Evolutionary conservation across 1,140 invertebrate genomes (phyloP).

Genomic region (Trichonephila clavata): DNA sequence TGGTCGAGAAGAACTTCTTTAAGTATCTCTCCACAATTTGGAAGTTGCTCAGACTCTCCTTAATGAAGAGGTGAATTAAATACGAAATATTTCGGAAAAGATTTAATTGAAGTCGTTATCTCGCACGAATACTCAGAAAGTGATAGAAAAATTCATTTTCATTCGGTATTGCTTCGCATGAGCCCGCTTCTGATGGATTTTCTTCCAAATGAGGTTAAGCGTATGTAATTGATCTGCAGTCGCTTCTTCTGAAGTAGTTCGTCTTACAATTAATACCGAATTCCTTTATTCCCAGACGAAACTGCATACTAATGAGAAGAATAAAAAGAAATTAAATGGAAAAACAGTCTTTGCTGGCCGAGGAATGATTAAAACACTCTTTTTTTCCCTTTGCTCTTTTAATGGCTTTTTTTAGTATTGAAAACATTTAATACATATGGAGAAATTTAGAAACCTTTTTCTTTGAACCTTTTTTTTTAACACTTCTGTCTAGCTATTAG

Average conservation of each 20-base stretch:
- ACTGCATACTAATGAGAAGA: not conserved
- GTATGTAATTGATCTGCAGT: slow-evolving; percentile 19
- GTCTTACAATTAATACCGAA: not conserved
- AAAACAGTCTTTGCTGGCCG: not conserved
- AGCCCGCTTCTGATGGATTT: not conserved
- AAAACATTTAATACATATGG: too few relatives aligned
- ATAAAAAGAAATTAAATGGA: not conserved
- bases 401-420: not conserved
- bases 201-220: not conserved
- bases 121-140: not conserved
- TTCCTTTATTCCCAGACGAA: not conserved
- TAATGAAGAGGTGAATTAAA: slow-evolving; percentile 14
- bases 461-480: too few relatives aligned
- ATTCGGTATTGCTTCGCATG: not conserved
- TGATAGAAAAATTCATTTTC: slow-evolving; percentile 11
- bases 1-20: not conserved
- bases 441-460: too few relatives aligned
- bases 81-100: slow-evolving; percentile 10
- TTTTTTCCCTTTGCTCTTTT: not conserved
- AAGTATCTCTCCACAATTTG: not conserved
- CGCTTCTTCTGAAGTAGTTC: not conserved
- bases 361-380: not conserved
- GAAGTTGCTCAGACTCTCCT: not conserved
- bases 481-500: too few relatives aligned
- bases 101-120: slow-evolving; percentile 45